Percentiles rank a stretch among this genome's conserved stretches.
These are phyloP conservation scores for Thamnophis sirtalis DNA, from an alignment of 2,113 vertebrate species.

Conservation along the genomic window DNA sequence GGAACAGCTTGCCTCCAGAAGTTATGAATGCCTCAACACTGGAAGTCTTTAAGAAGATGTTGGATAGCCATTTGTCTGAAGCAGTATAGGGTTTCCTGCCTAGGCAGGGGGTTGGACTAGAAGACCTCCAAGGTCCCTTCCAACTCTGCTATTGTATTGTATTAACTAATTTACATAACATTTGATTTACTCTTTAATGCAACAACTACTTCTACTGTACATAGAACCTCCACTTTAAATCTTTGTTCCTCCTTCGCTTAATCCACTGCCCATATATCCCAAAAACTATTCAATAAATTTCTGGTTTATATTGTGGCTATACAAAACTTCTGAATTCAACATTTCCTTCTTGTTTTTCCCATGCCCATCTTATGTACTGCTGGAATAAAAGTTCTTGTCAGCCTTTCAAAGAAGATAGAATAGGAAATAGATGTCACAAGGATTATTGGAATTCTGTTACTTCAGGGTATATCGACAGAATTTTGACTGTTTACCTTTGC, in stretches of 20 bases:
- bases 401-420: background rate
- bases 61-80: no score
- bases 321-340: background rate
- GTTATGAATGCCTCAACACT: no score
- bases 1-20: no score
- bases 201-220: background rate
- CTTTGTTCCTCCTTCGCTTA: background rate
- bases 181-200: background rate
- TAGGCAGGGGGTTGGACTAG: no score
- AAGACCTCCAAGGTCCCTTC: no score
- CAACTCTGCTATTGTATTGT: no score
- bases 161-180: background rate
- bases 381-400: background rate
- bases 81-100: no score
- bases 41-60: no score
- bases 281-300: background rate
- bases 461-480: background rate
- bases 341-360: background rate
- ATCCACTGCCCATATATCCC: background rate
- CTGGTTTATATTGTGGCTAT: background rate
- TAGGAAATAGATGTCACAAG: background rate
- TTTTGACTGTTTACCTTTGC: background rate
- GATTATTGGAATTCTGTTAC: background rate
- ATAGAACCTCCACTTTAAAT: background rate
- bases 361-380: background rate